Evolutionary conservation across 2,113 vertebrate species (phyloP), one percentile per base, ranked within the genome.

Genomic region (Holacanthus passer): DNA sequence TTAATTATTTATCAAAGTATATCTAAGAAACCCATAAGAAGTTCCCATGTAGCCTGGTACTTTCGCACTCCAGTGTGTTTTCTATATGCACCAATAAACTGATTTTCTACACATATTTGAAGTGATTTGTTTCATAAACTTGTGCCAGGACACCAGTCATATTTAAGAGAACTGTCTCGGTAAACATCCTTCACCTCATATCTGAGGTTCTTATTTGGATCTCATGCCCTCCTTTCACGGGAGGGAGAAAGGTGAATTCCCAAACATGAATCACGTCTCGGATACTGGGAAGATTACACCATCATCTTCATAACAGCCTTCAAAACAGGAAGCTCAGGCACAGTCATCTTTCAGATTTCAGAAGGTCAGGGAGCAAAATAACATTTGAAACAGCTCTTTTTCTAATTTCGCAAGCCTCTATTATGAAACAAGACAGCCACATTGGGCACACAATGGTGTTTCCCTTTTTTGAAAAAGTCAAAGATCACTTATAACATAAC

Each of bases 301-400:
- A 1, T 39, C 1, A 35, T 45, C 6, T 32, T 27, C 0, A 3
- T 3, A 31, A 32, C 0, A 50, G 9, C 4, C 12, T 16, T 69
- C 7, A 86, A 73, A 91, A 86, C 78, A 89, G 83, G 86, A 87
- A 83, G 63, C 11, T 55, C n/a, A 32, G 12, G 59, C 11, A 13
- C 0, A 74, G 27, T 29, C 22, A 32, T 9, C 1, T 0, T 3
- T 19, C 2, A 17, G 50, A 60, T 55, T 64, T 70, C 70, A 69
- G 5, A 43, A 63, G 11, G 14, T 50, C 41, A 43, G 9, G 3
- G 13, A 52, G 27, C 6, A 66, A 32, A 70, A 39, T 17, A 19
- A 13, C 5, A 20, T 39, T 29, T 35, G 1, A 64, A 5, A 67
- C 52, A 7, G 66, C 8, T 58, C 55, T 5, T 32, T 55, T 7